phyloP scores from a whole-genome alignment of 2,888 invertebrate species.

The Neria commutata region DNA sequence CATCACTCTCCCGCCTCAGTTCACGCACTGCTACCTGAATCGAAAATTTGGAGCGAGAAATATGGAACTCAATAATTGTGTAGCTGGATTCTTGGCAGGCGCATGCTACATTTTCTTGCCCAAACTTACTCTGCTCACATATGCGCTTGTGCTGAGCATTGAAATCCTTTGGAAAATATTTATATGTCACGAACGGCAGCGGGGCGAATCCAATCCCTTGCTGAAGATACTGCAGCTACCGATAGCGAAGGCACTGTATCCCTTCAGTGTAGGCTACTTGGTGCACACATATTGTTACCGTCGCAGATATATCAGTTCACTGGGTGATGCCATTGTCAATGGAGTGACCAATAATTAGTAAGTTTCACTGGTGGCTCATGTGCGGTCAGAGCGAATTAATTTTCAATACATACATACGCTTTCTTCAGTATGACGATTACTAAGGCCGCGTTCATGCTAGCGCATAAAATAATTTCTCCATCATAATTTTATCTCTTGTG shows the following conservation, averaged over 20 bases:
- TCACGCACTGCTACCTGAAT: conserved; percentile 40
- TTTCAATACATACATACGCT: too few species aligned
- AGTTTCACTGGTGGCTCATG: too few species aligned
- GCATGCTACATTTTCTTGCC: conserved; percentile 43
- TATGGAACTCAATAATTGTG: conserved; percentile 32
- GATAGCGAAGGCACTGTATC: conserved; percentile 34
- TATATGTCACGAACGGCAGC: conserved; percentile 26
- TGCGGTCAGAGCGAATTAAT: too few species aligned
- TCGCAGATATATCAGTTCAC: too few species aligned
- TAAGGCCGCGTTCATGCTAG: too few species aligned
- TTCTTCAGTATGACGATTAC: too few species aligned
- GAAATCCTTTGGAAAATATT: conserved; percentile 36
- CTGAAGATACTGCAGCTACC: conserved; percentile 37
- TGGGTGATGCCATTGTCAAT: too few species aligned
- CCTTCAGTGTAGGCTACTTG: conserved; percentile 34
- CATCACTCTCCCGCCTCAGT: conserved; percentile 26
- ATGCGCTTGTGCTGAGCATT: conserved; percentile 38
- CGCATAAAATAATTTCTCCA: too few species aligned
- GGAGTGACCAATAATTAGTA: too few species aligned
- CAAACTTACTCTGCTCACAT: conserved; percentile 41
- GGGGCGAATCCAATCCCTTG: too few species aligned
- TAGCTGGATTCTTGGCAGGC: conserved; percentile 48
- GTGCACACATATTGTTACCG: too few species aligned
- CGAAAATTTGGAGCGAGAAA: conserved; percentile 7
- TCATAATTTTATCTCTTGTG: too few species aligned